A percentile compares a stretch with the other conserved stretches of the same genome.
These are phyloP conservation scores for Sebastes glaucus DNA, from an alignment of 2,797 vertebrate species.

Conservation along the genomic window DNA sequence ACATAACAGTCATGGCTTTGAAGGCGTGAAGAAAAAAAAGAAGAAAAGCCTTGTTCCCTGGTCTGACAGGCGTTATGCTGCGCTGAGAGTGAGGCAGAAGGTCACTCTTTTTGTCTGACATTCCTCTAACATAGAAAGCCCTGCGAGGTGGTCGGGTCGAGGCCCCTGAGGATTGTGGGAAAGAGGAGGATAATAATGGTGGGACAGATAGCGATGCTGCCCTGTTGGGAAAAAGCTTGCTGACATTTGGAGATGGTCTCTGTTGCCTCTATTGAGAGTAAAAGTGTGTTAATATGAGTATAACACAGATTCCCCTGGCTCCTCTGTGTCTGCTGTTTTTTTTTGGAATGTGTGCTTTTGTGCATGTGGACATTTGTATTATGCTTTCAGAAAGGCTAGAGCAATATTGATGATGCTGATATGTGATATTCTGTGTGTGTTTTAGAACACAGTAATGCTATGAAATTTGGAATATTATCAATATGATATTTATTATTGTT, in stretches of 20 bases:
- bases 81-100: conserved; percentile 38
- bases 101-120: conserved; percentile 45
- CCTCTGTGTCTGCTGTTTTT: not conserved
- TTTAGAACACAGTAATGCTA: not conserved
- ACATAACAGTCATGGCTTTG: conserved; percentile 23
- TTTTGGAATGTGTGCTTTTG: not conserved
- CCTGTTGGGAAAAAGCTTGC: conserved; percentile 19
- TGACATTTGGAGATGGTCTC: conserved; percentile 61
- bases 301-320: not conserved
- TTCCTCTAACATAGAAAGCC: conserved; percentile 37
- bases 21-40: not conserved
- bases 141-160: conserved; percentile 22
- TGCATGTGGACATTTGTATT: not conserved
- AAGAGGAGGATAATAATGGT: conserved; percentile 35
- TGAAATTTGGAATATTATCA: not conserved
- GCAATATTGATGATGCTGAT: not conserved
- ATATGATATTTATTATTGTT: not conserved
- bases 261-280: conserved; percentile 11
- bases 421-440: fast-evolving
- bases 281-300: conserved; percentile 23
- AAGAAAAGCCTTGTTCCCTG: not conserved
- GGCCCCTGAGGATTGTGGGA: conserved; percentile 27
- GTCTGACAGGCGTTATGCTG: not conserved
- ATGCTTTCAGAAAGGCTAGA: not conserved
- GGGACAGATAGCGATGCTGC: conserved; percentile 25